Base-by-base conservation (phyloP, 2,888 invertebrate genomes). In the Drosophila phalerata region DNA sequence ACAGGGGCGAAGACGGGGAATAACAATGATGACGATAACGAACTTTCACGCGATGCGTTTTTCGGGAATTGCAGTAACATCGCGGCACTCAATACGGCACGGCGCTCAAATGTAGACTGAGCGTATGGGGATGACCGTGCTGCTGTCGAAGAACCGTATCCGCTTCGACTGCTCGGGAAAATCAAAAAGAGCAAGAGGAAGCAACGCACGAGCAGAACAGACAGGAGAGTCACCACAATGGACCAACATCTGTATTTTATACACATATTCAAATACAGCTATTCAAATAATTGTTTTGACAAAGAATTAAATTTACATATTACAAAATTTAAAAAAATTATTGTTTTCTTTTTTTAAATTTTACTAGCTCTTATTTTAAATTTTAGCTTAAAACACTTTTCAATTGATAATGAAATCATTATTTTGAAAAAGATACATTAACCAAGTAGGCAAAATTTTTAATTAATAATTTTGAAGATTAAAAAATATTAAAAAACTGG, bases 41-140 rank as follows among this genome's bases (percentile, higher is more conserved):
- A 68, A 40, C 49, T 72, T 51, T 66, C 40, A 66, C 63, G 49
- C 68, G 49, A 48, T 66, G 79, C 88, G 69, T 75, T 62, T 56
- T 32, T 40, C 19, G 57, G 57, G 48, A 40, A 57, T 73, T 69
- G 80, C 86, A 73, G 76, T 68, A 40, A 71, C 82, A 85, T 75
- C 65, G 79, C 71, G 64, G 74, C 77, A 77, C 68, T 69, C 77
- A 77, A 65, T 63, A 88, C 79, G 49, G 77, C 73, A 77, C 90
- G 76, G 73, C 81, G 79, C 77, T 87, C 88, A 72, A 79, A 78
- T 69, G 69, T 71, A 73, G 81, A 88, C 88, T 89, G 89, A 85
- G 74, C 56, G 58, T 49, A 67, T 60, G 64, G 42, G 19, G 47
- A 53, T 38, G 67, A 38, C 55, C 42, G 60, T 56, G 51, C 52